A percentile compares a stretch with the other conserved stretches of the same genome.
phyloP scores from a whole-genome alignment of 2,888 invertebrate species.

The Zootermopsis nevadensis region DNA sequence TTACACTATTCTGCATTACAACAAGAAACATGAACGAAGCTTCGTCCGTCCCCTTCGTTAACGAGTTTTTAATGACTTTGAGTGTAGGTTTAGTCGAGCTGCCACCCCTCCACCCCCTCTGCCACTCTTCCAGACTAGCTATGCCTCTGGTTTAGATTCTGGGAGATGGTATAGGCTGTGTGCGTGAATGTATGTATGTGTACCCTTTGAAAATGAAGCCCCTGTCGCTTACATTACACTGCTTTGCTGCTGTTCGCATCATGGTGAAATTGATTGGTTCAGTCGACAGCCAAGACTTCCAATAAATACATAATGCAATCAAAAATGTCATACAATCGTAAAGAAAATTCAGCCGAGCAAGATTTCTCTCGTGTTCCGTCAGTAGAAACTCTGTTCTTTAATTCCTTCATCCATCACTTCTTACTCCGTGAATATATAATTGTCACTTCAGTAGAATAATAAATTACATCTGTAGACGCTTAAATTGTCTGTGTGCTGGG shows the following conservation, averaged over 20 bases:
- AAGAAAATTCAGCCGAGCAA: slow-evolving; percentile 14
- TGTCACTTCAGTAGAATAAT: slow-evolving; percentile 28
- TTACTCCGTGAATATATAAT: slow-evolving; percentile 35
- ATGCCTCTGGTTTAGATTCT: slow-evolving; percentile 8
- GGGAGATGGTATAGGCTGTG: not conserved
- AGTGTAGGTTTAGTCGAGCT: slow-evolving; percentile 28
- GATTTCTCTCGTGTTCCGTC: not conserved
- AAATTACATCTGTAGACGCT: slow-evolving; percentile 28
- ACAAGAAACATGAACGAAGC: not conserved
- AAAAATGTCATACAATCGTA: slow-evolving; percentile 25
- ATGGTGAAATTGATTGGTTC: not conserved
- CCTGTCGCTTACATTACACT: not conserved
- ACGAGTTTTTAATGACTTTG: slow-evolving; percentile 42
- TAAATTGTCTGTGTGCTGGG: slow-evolving; percentile 18
- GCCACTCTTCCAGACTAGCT: not conserved
- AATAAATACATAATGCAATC: slow-evolving; percentile 28
- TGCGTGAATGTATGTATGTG: not conserved
- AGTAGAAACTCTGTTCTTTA: slow-evolving; percentile 5
- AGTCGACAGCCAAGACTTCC: not conserved
- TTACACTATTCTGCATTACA: slow-evolving; percentile 8
- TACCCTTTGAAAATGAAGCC: not conserved
- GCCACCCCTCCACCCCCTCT: not conserved
- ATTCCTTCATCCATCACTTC: slow-evolving; percentile 28
- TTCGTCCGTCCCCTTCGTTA: slow-evolving; percentile 4
- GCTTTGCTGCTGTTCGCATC: not conserved